Percentiles rank a stretch among this genome's conserved stretches.
Conservation (phyloP, 2,888 invertebrate species). For the Eledone cirrhosa region DNA sequence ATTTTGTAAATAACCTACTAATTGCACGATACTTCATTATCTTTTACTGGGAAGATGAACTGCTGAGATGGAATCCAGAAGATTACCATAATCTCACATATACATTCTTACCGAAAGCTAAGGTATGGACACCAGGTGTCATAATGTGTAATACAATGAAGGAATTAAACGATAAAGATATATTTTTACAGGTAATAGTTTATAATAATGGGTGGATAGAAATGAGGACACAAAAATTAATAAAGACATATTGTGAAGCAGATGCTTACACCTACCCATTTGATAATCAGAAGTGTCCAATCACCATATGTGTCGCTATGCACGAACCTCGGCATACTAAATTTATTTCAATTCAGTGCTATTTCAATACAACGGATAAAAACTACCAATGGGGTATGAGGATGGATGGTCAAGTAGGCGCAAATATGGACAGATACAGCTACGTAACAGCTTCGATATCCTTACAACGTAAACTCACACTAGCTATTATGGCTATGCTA, state of each 20-base stretch:
- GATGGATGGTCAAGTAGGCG: background rate
- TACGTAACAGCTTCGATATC: background rate
- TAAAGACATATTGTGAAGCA: background rate
- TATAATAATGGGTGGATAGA: background rate
- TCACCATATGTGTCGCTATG: background rate
- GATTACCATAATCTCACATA: background rate
- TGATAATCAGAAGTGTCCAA: background rate
- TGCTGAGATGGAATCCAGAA: conserved; percentile 12
- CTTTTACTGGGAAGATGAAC: conserved; percentile 18
- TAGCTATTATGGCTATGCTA: background rate
- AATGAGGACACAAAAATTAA: background rate
- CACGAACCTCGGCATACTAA: background rate
- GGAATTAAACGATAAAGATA: too few species aligned
- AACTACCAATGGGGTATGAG: background rate
- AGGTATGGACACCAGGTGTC: background rate
- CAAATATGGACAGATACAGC: background rate
- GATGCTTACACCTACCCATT: conserved; percentile 1
- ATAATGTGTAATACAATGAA: background rate
- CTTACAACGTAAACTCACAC: background rate
- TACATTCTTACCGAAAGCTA: background rate
- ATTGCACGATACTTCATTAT: background rate
- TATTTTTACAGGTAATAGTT: background rate
- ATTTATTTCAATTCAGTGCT: background rate
- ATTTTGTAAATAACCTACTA: background rate
- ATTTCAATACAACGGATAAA: background rate